Conservation (phyloP, 2,797 vertebrate species). For the Enteromius afrohamiltoni region DNA sequence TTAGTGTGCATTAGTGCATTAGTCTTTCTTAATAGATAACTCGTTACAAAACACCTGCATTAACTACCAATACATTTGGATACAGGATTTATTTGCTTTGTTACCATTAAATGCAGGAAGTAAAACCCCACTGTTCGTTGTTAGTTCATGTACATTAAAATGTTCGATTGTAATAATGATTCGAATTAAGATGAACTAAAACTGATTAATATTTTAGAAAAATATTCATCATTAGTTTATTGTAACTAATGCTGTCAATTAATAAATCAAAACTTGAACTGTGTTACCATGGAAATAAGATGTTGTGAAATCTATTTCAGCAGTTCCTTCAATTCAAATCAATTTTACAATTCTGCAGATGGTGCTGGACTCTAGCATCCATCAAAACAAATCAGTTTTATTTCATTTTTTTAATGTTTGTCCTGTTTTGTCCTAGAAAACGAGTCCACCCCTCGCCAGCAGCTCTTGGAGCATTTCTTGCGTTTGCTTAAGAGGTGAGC, state of each 20-base stretch:
- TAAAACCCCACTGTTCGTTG: no score
- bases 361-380: not conserved
- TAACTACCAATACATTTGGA: no score
- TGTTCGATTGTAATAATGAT: not conserved
- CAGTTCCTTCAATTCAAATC: not conserved
- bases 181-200: no score
- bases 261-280: no score
- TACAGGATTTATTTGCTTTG: no score
- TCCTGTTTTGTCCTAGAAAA: conserved; percentile 77
- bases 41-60: no score
- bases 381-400: not conserved
- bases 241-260: no score
- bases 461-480: conserved; percentile 93
- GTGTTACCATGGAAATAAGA: not conserved
- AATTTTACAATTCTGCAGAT: not conserved
- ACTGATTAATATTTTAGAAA: no score
- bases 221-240: no score
- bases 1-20: no score
- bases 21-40: no score
- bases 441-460: conserved; percentile 93
- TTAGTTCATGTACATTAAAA: not conserved
- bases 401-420: not conserved
- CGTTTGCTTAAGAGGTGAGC: conserved; percentile 93
- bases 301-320: not conserved
- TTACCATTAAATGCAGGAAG: no score